Conservation (phyloP, 2,797 vertebrate genomes). For the Microtus agrestis region DNA sequence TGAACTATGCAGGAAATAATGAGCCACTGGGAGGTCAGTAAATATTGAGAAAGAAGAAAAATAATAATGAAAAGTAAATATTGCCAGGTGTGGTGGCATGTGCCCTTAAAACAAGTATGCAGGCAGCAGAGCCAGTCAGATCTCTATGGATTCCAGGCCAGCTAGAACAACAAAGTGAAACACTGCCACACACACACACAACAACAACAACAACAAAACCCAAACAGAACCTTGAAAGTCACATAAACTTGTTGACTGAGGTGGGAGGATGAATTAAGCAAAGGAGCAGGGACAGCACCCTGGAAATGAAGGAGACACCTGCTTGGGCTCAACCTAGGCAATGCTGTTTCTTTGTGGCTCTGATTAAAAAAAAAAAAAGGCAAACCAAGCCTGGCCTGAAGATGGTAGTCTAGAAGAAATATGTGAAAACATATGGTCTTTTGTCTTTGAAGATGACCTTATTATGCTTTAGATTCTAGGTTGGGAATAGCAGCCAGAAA, state of each 20-base stretch:
- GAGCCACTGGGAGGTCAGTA: not conserved
- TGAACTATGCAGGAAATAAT: not conserved
- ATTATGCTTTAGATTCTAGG: slow-evolving; percentile 43
- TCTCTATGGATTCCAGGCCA: not conserved
- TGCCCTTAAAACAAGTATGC: not conserved
- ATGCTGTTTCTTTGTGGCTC: not conserved
- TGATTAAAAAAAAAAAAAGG: not conserved
- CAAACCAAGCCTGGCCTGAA: not conserved
- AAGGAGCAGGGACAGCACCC: not conserved
- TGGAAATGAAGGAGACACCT: not conserved
- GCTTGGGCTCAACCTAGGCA: not conserved
- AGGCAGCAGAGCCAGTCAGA: not conserved
- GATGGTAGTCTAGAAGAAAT: slow-evolving; percentile 50
- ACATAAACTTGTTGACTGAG: not conserved
- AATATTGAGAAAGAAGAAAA: not conserved
- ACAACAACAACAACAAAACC: not conserved
- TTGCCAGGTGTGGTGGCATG: not conserved
- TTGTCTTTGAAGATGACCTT: slow-evolving; percentile 68
- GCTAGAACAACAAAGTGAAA: not conserved
- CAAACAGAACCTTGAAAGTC: not conserved
- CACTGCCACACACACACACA: not conserved
- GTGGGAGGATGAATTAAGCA: not conserved
- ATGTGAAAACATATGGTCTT: slow-evolving; percentile 54
- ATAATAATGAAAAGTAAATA: not conserved
- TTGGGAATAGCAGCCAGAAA: slow-evolving; percentile 52